Base-by-base conservation (phyloP, 2,888 invertebrate genomes). In the Lycocerus yunnanus region DNA sequence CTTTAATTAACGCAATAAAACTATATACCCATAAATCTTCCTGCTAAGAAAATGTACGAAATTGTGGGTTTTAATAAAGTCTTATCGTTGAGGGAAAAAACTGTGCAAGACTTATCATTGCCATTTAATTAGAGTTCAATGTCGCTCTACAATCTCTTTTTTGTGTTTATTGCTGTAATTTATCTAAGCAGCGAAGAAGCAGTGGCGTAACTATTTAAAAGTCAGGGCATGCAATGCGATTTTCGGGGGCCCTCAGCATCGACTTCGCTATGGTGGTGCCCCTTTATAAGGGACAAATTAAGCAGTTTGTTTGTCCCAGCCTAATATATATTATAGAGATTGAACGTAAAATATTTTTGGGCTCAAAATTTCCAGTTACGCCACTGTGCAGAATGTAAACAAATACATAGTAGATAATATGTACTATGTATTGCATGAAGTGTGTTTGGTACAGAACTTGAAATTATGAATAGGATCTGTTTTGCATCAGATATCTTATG, bases 401-500 rank as follows among this genome's bases (percentile, higher is more conserved):
- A n/a, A n/a, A 43, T n/a, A 43, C 43, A 43, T 43, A 43, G 27
- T n/a, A n/a, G n/a, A n/a, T n/a, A n/a, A 43, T 43, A 5, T 43
- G 13, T 43, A 43, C n/a, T n/a, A n/a, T n/a, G n/a, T n/a, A n/a
- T n/a, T 43, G 43, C 43, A 43, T n/a, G 4, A 1, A 3, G 43
- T 15, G 21, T 43, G 63, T 69, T 69, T 65, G 69, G 59, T 63
- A 58, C 61, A 69, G 58, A 58, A n/a, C 14, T 21, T 15, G 43
- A 60, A 65, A 65, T 65, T 58, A 65, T 69, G 63, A 24, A 66
- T 71, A 65, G 66, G 66, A 59, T 71, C 71, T 71, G 71, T 27
- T 71, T 24, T 66, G 71, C 71, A 66, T 66, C 66, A 63, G 61
- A 63, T 18, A 18, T 16, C 18, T 16, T 13, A 18, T 63, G 61